phyloP scores from a whole-genome alignment of 2,113 vertebrate species.

The Ranitomeya imitator region DNA sequence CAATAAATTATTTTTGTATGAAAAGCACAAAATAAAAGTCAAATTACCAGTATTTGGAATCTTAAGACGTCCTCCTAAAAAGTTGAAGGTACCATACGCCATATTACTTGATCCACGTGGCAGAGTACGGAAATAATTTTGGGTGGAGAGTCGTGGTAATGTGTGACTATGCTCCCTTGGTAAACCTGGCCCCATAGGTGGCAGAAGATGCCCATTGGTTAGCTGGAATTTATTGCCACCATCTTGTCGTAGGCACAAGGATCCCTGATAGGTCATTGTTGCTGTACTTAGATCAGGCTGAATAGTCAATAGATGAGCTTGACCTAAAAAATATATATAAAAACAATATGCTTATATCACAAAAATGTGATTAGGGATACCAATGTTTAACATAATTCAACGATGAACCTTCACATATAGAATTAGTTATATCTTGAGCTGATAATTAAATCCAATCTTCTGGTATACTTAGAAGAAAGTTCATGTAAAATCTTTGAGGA shows the following conservation, averaged over 20 bases:
- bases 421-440: background rate
- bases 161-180: constrained; percentile 77
- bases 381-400: background rate
- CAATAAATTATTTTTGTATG: background rate
- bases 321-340: constrained; percentile 79
- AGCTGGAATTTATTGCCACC: constrained; percentile 87
- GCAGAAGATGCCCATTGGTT: constrained; percentile 90
- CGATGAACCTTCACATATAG: background rate
- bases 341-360: background rate
- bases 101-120: constrained; percentile 87
- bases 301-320: constrained; percentile 95
- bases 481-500: background rate
- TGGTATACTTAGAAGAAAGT: background rate
- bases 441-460: background rate
- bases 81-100: constrained; percentile 97
- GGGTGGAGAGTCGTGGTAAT: constrained; percentile 86
- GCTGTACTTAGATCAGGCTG: constrained; percentile 96
- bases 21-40: background rate
- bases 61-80: constrained; percentile 92
- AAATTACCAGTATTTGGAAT: constrained; percentile 90
- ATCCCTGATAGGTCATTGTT: constrained; percentile 95
- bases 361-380: background rate
- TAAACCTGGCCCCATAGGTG: constrained; percentile 83
- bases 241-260: constrained; percentile 88
- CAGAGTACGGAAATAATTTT: constrained; percentile 93